These are phyloP conservation scores for Lasioglossum morio DNA, from an alignment of 2,888 invertebrate species.

Conservation along the genomic window DNA sequence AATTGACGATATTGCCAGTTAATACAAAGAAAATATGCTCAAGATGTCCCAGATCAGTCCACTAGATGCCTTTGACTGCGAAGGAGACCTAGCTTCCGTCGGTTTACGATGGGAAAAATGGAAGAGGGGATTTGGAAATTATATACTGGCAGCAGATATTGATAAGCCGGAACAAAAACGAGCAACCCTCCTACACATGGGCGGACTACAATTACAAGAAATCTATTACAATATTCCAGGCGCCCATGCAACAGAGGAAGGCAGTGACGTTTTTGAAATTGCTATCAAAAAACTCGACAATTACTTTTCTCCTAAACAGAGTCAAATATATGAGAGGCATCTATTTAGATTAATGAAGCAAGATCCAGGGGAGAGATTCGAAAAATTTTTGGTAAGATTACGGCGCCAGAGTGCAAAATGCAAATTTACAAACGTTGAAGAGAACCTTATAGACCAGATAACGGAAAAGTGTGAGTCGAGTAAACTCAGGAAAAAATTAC, in stretches of 20 bases:
- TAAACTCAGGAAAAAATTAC: slow-evolving; percentile 17
- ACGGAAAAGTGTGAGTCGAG: slow-evolving; percentile 56
- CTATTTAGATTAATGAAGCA: slow-evolving; percentile 48
- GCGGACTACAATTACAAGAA: slow-evolving; percentile 46
- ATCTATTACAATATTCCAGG: slow-evolving; percentile 45
- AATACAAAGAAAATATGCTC: no score
- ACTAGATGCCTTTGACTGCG: no score
- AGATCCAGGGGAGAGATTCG: slow-evolving; percentile 33
- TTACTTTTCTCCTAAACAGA: slow-evolving; percentile 54
- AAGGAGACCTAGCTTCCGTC: no score
- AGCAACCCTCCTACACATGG: slow-evolving; percentile 43
- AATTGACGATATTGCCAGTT: no score
- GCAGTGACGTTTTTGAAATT: not conserved
- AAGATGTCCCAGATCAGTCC: no score
- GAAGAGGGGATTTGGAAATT: no score
- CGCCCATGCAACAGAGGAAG: slow-evolving; percentile 20
- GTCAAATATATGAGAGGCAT: slow-evolving; percentile 53
- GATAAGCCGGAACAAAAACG: no score
- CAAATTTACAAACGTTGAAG: slow-evolving; percentile 28
- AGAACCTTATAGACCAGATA: slow-evolving; percentile 53
- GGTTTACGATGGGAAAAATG: no score
- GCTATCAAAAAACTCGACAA: slow-evolving; percentile 31
- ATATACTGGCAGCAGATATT: no score
- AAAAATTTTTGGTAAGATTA: slow-evolving; percentile 40
- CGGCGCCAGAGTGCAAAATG: slow-evolving; percentile 54